A percentile compares a stretch with the other conserved stretches of the same genome.
Evolutionary conservation across 2,888 invertebrate genomes (phyloP).

Genomic region (Lathronympha strigana): DNA sequence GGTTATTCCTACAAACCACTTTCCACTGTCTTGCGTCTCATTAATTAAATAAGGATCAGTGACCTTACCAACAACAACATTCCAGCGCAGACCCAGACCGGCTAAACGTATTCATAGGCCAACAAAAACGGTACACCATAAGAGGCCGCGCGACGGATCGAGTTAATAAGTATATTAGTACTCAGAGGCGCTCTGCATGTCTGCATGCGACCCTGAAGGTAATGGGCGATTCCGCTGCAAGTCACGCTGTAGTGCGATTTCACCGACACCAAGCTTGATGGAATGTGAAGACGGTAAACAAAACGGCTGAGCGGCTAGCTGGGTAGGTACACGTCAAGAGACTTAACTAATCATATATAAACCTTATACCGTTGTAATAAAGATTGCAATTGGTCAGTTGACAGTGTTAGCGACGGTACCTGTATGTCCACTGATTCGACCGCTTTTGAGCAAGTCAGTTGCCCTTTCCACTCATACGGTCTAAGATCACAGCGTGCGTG

Average conservation of each 20-base stretch:
- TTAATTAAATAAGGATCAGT: background rate
- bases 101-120: constrained; percentile 38
- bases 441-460: too few species aligned
- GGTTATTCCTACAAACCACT: background rate
- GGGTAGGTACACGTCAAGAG: too few species aligned
- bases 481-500: too few species aligned
- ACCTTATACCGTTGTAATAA: too few species aligned
- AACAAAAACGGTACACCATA: constrained; percentile 51
- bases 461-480: too few species aligned
- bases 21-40: background rate
- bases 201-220: constrained; percentile 51
- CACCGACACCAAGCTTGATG: too few species aligned
- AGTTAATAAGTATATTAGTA: constrained; percentile 73
- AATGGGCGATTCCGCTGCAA: constrained; percentile 72
- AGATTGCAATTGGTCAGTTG: too few species aligned
- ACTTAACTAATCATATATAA: too few species aligned
- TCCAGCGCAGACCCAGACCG: constrained; percentile 11
- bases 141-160: constrained; percentile 50
- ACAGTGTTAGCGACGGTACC: too few species aligned
- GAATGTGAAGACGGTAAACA: constrained; percentile 9
- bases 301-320: too few species aligned
- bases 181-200: constrained; percentile 52
- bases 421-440: too few species aligned
- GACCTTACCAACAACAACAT: constrained; percentile 13
- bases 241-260: constrained; percentile 69